phyloP scores from a whole-genome alignment of 2,888 invertebrate species.

The Ischnus inquisitorius region DNA sequence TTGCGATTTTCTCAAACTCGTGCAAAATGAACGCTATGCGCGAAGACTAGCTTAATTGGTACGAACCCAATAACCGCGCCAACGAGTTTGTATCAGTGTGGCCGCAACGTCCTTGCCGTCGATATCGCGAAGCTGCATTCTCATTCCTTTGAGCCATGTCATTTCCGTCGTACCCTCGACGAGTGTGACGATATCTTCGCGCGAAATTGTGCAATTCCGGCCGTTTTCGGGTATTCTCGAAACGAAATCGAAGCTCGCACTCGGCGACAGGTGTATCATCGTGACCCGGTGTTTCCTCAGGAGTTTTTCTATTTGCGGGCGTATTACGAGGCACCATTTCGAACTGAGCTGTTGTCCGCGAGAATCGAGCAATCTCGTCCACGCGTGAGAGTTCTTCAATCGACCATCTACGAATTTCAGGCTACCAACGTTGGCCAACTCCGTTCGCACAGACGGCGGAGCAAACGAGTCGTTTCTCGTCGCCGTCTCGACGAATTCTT shows the following conservation, averaged over 20 bases:
- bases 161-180: constrained; percentile 53
- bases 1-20: not conserved
- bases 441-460: constrained; percentile 31
- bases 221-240: constrained; percentile 71
- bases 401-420: constrained; percentile 72
- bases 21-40: no score
- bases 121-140: constrained; percentile 65
- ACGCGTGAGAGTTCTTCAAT: constrained; percentile 64
- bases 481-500: constrained; percentile 57
- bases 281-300: constrained; percentile 65
- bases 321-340: constrained; percentile 71
- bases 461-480: constrained; percentile 46
- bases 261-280: constrained; percentile 67
- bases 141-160: constrained; percentile 67
- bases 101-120: constrained; percentile 70
- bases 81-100: constrained; percentile 71
- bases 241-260: constrained; percentile 63
- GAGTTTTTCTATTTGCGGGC: constrained; percentile 72
- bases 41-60: no score
- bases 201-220: constrained; percentile 58
- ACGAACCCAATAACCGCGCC: constrained; percentile 74
- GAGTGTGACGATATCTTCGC: constrained; percentile 67
- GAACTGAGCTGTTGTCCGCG: constrained; percentile 71
- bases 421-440: constrained; percentile 58
- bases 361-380: constrained; percentile 71